A percentile compares a stretch with the other conserved stretches of the same genome.
These are phyloP conservation scores for Columba livia DNA, from an alignment of 2,113 vertebrate genomes.

Conservation along the genomic window DNA sequence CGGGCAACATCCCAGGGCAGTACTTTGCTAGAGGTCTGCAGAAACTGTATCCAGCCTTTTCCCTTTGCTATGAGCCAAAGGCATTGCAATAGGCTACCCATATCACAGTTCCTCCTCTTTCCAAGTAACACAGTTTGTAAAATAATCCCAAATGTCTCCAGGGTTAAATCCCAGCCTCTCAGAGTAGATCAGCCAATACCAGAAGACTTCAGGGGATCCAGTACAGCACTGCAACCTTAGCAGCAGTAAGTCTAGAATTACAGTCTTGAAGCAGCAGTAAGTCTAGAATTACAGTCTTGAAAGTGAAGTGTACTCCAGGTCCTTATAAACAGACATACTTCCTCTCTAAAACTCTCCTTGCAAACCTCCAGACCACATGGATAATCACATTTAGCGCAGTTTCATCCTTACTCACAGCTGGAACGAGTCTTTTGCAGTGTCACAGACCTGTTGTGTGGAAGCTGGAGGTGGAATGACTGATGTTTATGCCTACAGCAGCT, in stretches of 20 bases:
- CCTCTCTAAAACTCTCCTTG: not conserved
- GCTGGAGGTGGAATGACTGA: not conserved
- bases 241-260: not conserved
- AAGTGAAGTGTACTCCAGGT: not conserved
- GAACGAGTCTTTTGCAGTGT: not conserved
- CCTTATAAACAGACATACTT: not conserved
- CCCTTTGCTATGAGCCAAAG: not conserved
- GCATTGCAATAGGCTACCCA: not conserved
- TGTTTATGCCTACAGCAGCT: not conserved
- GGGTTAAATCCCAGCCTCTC: not conserved
- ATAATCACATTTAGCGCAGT: not conserved
- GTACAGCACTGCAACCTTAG: not conserved
- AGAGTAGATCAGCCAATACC: not conserved
- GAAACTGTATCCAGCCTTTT: not conserved
- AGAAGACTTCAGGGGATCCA: not conserved
- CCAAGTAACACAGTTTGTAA: not conserved
- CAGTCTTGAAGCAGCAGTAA: not conserved
- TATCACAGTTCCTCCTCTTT: not conserved
- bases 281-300: not conserved
- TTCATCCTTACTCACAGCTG: not conserved
- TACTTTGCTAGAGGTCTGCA: not conserved
- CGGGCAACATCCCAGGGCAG: not conserved
- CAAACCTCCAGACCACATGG: rapidly evolving
- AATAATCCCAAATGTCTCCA: not conserved
- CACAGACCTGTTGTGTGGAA: not conserved